Evolutionary conservation across 2,888 invertebrate species (phyloP), one percentile per base, ranked within the genome.

Genomic region (Schizotus pectinicornis): DNA sequence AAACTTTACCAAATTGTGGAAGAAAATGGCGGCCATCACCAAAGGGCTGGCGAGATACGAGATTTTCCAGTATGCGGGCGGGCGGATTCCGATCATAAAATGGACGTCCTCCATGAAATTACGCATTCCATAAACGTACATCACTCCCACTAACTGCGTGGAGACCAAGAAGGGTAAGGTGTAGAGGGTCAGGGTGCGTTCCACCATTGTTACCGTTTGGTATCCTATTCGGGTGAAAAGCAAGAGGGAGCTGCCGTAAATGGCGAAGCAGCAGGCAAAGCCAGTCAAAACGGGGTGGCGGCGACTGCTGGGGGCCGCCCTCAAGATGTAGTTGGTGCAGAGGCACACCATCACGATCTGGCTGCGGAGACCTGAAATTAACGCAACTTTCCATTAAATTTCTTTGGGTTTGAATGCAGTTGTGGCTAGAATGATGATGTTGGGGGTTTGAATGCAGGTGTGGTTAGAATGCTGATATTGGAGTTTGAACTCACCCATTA

Each of bases 41-140:
- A 22, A 22, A 22, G 22, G 22, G 5, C 22, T 22, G 22, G 5
- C 3, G 22, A 5, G 3, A 22, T 22, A 22, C 3, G 22, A 22
- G 22, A 22, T 22, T 22, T 22, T 38, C 37, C 13, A 42, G 9
- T 11, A 14, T 30, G 2, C 59, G 13, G 22, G 22, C 3, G 22
- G 22, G 22, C 22, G 22, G 5, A 67, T 58, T 34, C 67, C 67
- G 1, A 67, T 48, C 67, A 67, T 67, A 13, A 67, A 67, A 39
- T 65, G 64, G 9, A 65, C 45, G 35, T 67, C 67, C 32, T 67
- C 59, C 3, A 56, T 45, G 12, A 58, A 65, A 35, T 50, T 61
- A 12, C 31, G 43, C 5, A 61, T 31, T 2, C 65, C 64, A 33
- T 67, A 67, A 14, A 62, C 46, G 14, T 35, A 47, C 7, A 54